A percentile compares a stretch with the other conserved stretches of the same genome.
Conservation (phyloP, 1,140 invertebrate species). For the Parapsyche elsis region DNA sequence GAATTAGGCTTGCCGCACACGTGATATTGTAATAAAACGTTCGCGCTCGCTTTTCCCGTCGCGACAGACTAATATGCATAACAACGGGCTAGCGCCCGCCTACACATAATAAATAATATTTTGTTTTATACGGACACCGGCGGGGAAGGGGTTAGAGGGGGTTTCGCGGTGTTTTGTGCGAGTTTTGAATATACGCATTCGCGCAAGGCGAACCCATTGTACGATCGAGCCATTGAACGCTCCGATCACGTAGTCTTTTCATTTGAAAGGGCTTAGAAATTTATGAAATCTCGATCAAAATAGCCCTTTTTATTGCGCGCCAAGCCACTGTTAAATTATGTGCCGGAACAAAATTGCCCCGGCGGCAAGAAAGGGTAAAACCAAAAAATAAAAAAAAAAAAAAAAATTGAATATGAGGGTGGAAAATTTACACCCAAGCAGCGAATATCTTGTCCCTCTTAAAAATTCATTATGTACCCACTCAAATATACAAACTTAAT, state of each 20-base stretch:
- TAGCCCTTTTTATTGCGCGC: conserved; percentile 36
- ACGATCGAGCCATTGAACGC: not conserved
- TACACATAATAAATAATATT: no score
- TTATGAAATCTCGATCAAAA: conserved; percentile 39
- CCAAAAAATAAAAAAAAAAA: not conserved
- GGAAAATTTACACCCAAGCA: no score
- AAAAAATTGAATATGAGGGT: not conserved
- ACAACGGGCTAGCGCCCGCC: no score
- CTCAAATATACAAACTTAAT: no score
- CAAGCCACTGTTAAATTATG: conserved; percentile 35
- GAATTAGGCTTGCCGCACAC: no score
- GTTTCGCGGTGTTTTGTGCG: not conserved
- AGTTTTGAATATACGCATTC: not conserved
- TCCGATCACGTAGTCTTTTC: conserved; percentile 42
- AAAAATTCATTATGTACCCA: no score
- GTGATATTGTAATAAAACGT: no score
- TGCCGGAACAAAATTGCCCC: conserved; percentile 13
- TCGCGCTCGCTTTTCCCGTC: no score
- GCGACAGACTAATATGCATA: no score
- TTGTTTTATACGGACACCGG: no score
- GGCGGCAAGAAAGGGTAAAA: not conserved
- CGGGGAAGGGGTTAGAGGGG: no score
- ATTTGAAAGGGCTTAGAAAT: conserved; percentile 44
- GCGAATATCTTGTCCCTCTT: no score
- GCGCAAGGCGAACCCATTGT: not conserved